Base-by-base conservation (phyloP, 2,113 vertebrate genomes). In the Poeciliopsis prolifica region DNA sequence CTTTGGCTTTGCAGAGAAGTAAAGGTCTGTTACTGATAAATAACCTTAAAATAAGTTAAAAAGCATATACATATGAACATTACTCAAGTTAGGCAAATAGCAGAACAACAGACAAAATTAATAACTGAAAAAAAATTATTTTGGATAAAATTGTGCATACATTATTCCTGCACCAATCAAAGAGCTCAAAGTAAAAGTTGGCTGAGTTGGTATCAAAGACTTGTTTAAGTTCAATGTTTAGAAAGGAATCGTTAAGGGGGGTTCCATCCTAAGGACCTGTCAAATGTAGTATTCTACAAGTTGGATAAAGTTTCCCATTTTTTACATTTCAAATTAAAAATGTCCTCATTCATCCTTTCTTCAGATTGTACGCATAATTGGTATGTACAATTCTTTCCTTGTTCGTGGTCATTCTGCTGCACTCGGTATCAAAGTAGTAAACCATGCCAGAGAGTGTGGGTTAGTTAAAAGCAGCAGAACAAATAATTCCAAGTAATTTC, bases 381-480 rank as follows among this genome's bases (percentile, higher is more conserved):
- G 31, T 28, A 79, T 11, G 51, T 24, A 58, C 65, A 77, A 74
- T 68, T 70, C 68, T 42, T 70, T 65, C 14, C 19, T 35, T n/a
- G 10, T 72, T 85, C 54, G 10, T 64, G 70, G 74, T 69, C 77
- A 77, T 81, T 74, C 83, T 74, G 67, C 51, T 58, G 24, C 24
- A 10, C 22, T 24, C 24, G 3, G 68, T 75, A 70, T 74, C 51
- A 10, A 61, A 51, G 65, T 33, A 22, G 68, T 37, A 15, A 5
- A 60, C 64, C 63, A 72, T 30, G 62, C 33, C 13, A 22, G 65
- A 78, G 71, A 61, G 66, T 5, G 60, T 60, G 83, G 81, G 69
- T 73, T 86, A 70, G 86, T 82, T 71, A 81, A 86, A 86, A 82
- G 70, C 85, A 87, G 90, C 83, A 79, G 77, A 65, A 75, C 67